These are phyloP conservation scores for Caradrina clavipalpis DNA, from an alignment of 2,888 invertebrate species.

Conservation along the genomic window DNA sequence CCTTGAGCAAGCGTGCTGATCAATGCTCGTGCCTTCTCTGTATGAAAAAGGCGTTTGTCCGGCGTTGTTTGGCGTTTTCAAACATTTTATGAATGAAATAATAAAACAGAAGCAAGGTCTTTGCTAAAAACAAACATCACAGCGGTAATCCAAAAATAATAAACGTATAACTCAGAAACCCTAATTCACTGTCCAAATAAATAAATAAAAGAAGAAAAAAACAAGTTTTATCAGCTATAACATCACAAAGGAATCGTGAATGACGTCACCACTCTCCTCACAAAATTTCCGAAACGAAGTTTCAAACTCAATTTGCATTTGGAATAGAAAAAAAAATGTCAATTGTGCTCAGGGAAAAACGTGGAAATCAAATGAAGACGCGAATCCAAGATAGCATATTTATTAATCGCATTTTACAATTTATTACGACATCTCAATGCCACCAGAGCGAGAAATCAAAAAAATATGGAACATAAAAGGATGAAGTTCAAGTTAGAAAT, in stretches of 20 bases:
- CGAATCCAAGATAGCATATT: constrained; percentile 63
- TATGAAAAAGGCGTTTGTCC: no score
- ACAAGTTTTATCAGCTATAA: constrained; percentile 45
- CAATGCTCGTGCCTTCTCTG: no score
- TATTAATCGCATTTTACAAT: constrained; percentile 67
- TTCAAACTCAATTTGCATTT: constrained; percentile 82
- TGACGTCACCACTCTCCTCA: constrained; percentile 67
- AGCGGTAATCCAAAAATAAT: constrained; percentile 1
- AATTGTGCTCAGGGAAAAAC: constrained; percentile 69
- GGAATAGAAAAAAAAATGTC: constrained; percentile 77
- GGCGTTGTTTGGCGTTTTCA: no score
- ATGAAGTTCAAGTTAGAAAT: constrained; percentile 42
- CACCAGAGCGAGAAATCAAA: constrained; percentile 48
- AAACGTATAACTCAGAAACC: constrained; percentile 24
- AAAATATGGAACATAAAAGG: constrained; percentile 35
- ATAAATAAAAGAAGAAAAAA: constrained; percentile 37
- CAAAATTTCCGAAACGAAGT: constrained; percentile 78
- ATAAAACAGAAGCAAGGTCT: neutral
- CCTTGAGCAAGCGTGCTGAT: no score
- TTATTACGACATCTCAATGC: constrained; percentile 53
- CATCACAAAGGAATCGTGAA: constrained; percentile 70
- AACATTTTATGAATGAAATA: no score
- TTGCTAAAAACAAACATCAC: constrained; percentile 17
- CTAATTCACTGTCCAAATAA: constrained; percentile 30
- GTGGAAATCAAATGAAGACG: constrained; percentile 67